Base-by-base conservation (phyloP, 2,113 vertebrate genomes). In the Paratilapia polleni region DNA sequence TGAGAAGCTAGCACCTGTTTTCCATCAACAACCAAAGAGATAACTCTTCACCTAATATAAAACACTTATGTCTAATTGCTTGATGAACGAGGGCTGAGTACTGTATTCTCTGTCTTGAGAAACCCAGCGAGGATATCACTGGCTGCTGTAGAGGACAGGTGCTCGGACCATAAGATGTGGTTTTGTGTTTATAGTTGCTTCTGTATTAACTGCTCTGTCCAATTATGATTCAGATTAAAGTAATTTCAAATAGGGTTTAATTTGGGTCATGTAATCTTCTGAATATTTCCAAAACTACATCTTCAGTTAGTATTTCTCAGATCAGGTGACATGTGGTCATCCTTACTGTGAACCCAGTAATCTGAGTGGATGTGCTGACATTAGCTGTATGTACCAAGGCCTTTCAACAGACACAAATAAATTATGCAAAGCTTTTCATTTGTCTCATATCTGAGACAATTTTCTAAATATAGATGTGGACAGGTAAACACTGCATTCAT, bases 391-490 rank as follows among this genome's bases (percentile, higher is more conserved):
- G 14, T 12, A 7, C 12, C 4, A 1, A 41, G 17, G 31, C 81
- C 34, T 77, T 60, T 70, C 5, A 76, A 43, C 59, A 74, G 31
- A 62, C 47, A 12, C 11, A 8, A 19, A 31, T 63, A 9, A 31
- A 73, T 73, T 54, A 14, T 73, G 47, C 68, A 54, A 73, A 54
- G 0, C 6, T 54, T n/a, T 54, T 73, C n/a, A 73, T 73, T 73
- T 73, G 11, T 56, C 47, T 70, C n/a, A 34, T 19, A 11, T 62
- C 34, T n/a, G 58, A 41, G 49, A 58, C 60, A 4, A 26, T 76
- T 83, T 81, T 19, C 41, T 80, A 17, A 83, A 57, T 49, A 64
- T 41, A 58, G 68, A 85, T 24, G 62, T 26, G 66, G 41, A 75
- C 54, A 73, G 68, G 26, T 54, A 73, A 73, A 54, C 68, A 52